Percentiles rank a stretch among this genome's conserved stretches.
Evolutionary conservation across 2,113 vertebrate genomes (phyloP).

Genomic region (Coracopsis vasa): DNA sequence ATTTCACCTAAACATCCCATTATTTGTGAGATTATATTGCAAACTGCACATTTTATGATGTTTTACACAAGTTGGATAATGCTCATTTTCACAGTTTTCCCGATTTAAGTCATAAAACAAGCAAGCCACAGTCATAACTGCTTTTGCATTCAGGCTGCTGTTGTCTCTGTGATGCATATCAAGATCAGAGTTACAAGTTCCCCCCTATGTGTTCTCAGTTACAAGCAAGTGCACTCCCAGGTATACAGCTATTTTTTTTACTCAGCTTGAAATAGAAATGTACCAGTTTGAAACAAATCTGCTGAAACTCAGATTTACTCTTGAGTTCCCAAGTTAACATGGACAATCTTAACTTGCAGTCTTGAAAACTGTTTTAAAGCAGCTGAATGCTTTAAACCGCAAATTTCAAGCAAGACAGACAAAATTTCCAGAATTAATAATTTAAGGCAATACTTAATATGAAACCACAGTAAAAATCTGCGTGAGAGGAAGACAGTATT

Average conservation of each 20-base stretch:
- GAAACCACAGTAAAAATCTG: neutral
- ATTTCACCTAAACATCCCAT: neutral
- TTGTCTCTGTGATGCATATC: neutral
- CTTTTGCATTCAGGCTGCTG: neutral
- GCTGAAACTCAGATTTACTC: neutral
- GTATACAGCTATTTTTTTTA: neutral
- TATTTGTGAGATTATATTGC: neutral
- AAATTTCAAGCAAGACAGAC: neutral
- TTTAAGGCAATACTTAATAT: neutral
- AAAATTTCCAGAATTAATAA: neutral
- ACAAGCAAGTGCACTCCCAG: neutral
- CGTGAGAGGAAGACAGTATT: neutral
- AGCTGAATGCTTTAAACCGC: neutral
- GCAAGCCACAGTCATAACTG: neutral
- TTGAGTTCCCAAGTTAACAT: neutral
- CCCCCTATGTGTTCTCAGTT: neutral
- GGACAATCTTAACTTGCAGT: neutral
- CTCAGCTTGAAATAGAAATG: neutral
- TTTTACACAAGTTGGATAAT: neutral
- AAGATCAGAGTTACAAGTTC: neutral
- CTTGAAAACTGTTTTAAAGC: neutral
- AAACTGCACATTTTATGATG: neutral
- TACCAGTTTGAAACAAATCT: neutral
- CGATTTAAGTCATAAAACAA: neutral
- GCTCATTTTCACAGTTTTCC: slow-evolving; percentile 15